Conservation (phyloP, 2,113 vertebrate species). For the Columba janthina region DNA sequence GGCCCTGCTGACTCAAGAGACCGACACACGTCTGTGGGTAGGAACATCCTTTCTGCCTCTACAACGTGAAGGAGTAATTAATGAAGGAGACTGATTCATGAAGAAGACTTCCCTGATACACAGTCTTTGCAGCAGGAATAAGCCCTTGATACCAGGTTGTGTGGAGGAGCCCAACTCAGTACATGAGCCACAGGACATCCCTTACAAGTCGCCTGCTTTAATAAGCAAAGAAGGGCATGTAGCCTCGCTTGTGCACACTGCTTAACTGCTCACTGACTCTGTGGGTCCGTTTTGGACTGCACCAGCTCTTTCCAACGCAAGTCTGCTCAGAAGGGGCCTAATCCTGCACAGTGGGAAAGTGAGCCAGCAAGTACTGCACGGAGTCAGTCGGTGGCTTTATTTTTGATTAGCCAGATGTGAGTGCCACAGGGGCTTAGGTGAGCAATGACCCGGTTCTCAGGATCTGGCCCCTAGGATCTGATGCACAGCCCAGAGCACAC, state of each 20-base stretch:
- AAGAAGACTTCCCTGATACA: background rate
- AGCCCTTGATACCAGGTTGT: background rate
- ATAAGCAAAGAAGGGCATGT: rapidly evolving
- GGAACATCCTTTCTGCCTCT: background rate
- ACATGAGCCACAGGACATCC: background rate
- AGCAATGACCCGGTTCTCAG: background rate
- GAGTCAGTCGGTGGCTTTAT: background rate
- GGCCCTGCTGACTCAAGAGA: background rate
- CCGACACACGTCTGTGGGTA: background rate
- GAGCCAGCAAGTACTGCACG: background rate
- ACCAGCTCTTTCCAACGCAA: background rate
- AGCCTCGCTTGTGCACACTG: background rate
- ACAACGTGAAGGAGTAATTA: background rate
- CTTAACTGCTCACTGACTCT: background rate
- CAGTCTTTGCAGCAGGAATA: background rate
- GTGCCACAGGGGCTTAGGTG: background rate
- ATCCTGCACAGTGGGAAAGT: background rate
- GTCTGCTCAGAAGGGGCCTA: background rate
- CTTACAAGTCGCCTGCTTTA: background rate
- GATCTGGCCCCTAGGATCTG: background rate
- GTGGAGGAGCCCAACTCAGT: background rate
- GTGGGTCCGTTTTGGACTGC: background rate
- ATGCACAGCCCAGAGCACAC: background rate
- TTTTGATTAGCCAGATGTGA: background rate
- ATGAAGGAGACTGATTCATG: background rate